Conservation (phyloP, 2,113 vertebrate genomes). For the Scatophagus argus region DNA sequence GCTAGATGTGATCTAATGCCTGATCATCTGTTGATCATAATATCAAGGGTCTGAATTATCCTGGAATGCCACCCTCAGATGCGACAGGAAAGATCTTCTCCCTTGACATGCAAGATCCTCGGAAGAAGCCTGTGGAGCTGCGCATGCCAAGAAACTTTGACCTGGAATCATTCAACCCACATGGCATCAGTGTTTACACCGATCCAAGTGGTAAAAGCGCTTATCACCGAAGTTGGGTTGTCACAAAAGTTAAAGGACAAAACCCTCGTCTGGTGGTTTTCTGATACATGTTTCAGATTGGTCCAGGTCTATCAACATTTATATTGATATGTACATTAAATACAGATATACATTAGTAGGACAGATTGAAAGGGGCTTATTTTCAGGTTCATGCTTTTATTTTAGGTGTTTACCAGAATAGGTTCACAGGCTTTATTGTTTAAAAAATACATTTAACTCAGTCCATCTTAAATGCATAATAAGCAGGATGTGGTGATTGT, state of each 20-base stretch:
- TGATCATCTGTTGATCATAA: background rate
- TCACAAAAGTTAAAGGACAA: background rate
- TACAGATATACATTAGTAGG: background rate
- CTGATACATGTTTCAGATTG: background rate
- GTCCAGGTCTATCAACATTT: background rate
- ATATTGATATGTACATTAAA: no score
- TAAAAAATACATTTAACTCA: no score
- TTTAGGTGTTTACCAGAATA: no score
- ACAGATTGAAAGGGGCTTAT: no score
- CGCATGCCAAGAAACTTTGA: slow-evolving; percentile 90
- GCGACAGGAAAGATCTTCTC: slow-evolving; percentile 86
- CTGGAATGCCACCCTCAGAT: slow-evolving; percentile 77
- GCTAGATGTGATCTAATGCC: background rate
- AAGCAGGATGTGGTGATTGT: no score
- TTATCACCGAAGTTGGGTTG: background rate
- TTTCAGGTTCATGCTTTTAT: no score
- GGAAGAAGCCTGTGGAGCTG: slow-evolving; percentile 82
- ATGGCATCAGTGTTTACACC: slow-evolving; percentile 90
- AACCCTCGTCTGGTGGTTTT: background rate
- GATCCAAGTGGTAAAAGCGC: slow-evolving; percentile 84
- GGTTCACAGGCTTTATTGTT: no score
- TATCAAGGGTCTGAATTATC: slow-evolving; percentile 68
- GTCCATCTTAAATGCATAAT: no score
- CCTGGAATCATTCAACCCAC: slow-evolving; percentile 89
- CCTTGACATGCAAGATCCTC: slow-evolving; percentile 86